phyloP scores from a whole-genome alignment of 2,113 vertebrate species.

The Centropus bengalensis region DNA sequence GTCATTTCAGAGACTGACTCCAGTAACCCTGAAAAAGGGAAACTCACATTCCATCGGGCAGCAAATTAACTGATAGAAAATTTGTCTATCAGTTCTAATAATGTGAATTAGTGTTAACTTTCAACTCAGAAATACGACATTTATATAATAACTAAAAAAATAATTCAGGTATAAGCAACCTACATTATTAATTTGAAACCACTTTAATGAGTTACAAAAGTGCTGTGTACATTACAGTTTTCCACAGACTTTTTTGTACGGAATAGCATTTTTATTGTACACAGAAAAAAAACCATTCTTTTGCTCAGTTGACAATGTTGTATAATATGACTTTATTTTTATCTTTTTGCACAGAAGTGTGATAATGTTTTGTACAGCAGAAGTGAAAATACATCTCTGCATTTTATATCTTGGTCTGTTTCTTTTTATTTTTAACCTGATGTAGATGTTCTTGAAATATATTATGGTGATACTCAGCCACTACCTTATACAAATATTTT shows the following conservation, averaged over 20 bases:
- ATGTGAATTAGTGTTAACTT: conserved; percentile 71
- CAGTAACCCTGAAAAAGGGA: conserved; percentile 63
- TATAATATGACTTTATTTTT: conserved; percentile 78
- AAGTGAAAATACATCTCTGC: conserved; percentile 91
- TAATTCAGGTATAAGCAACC: conserved; percentile 72
- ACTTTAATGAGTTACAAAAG: conserved; percentile 82
- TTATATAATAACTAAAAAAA: conserved; percentile 51
- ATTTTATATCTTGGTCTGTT: conserved; percentile 80
- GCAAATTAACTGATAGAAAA: conserved; percentile 60
- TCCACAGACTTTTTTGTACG: conserved; percentile 76
- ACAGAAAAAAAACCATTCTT: conserved; percentile 65
- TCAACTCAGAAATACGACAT: conserved; percentile 64
- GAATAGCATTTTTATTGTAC: conserved; percentile 82
- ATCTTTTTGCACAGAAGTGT: conserved; percentile 89
- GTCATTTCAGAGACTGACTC: conserved; percentile 68
- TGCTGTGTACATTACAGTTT: conserved; percentile 68
- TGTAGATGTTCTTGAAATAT: conserved; percentile 73
- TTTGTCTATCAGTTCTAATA: conserved; percentile 30
- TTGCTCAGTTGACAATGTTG: conserved; percentile 69
- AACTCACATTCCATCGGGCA: conserved; percentile 71
- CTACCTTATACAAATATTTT: conserved; percentile 59
- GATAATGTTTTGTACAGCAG: conserved; percentile 90
- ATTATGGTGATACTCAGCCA: conserved; percentile 67
- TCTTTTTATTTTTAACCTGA: conserved; percentile 68
- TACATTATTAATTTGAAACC: conserved; percentile 84